Evolutionary conservation across 2,113 vertebrate species (phyloP), one percentile per base, ranked within the genome.

Genomic region (Grantiella picta): DNA sequence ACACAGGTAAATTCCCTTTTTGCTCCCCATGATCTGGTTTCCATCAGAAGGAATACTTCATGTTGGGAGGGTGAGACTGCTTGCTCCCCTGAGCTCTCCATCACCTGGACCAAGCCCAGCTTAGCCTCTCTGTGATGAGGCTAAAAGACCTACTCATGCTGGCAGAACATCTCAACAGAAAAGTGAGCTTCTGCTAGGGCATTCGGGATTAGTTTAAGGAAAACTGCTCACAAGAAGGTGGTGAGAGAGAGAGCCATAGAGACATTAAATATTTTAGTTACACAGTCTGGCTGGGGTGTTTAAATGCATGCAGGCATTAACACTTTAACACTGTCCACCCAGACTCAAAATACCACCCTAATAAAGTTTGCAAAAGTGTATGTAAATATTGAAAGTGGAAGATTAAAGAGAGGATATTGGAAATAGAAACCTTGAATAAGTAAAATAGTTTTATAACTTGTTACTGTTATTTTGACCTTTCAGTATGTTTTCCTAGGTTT

Each of bases 391-490:
- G 40, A 50, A 96, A 88, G 54, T 38, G 38, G 27, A 82, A 92
- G 71, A 75, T 92, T 78, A 93, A 93, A 83, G 76, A 66, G 22
- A 81, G 27, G 15, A 73, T 80, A 77, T 80, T 87, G 12, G 78
- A 95, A 92, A 87, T 40, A 79, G 45, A 81, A 75, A 80, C 35
- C 31, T 36, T 73, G 66, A 88, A 70, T 29, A 86, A 77, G 42
- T 86, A 65, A 75, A 78, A 82, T n/a, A 82, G 27, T 72, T 95
- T 91, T 91, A 89, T 84, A 84, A 56, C 83, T 84, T 71, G 20
- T 63, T 88, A 70, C 59, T 82, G 63, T 95, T 93, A 86, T 80
- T 91, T 93, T 92, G 52, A 86, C 59, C 59, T 90, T 95, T 88
- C 75, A 80, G 11, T 93, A 57, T 88, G 22, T 91, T 95, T 95